These are phyloP conservation scores for Ochotona curzoniae DNA, from an alignment of 2,113 vertebrate genomes.

Conservation along the genomic window DNA sequence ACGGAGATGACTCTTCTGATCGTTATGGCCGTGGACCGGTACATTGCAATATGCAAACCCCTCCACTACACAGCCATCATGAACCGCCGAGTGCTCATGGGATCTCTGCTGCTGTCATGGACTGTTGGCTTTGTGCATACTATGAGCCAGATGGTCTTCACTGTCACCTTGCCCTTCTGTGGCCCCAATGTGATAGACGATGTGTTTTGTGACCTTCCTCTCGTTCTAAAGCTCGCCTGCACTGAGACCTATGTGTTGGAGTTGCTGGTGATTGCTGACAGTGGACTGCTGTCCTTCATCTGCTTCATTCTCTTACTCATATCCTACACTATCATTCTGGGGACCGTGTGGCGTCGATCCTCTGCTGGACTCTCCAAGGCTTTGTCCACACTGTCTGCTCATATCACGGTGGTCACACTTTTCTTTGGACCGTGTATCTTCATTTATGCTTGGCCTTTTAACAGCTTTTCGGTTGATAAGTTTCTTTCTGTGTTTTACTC, in stretches of 20 bases:
- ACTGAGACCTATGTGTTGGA: slow-evolving; percentile 54
- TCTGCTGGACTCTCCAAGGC: slow-evolving; percentile 57
- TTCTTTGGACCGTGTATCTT: slow-evolving; percentile 67
- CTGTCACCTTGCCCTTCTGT: slow-evolving; percentile 63
- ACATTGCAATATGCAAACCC: slow-evolving; percentile 68
- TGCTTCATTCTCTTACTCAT: slow-evolving; percentile 60
- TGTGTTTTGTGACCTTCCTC: slow-evolving; percentile 70
- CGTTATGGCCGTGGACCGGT: slow-evolving; percentile 64
- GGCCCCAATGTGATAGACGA: slow-evolving; percentile 61
- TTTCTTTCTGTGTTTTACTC: slow-evolving; percentile 66
- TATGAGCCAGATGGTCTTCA: slow-evolving; percentile 57
- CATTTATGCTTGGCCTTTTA: slow-evolving; percentile 52
- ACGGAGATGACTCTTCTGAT: slow-evolving; percentile 65
- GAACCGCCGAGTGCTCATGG: slow-evolving; percentile 4
- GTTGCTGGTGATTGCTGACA: slow-evolving; percentile 66
- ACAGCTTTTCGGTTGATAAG: slow-evolving; percentile 52
- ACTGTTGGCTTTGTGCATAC: slow-evolving; percentile 55
- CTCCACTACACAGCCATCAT: slow-evolving; percentile 60
- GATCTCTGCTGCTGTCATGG: slow-evolving; percentile 45
- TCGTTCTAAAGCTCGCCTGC: slow-evolving; percentile 60
- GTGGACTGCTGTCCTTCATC: slow-evolving; percentile 53
- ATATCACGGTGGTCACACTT: slow-evolving; percentile 55
- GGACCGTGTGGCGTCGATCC: slow-evolving; percentile 20
- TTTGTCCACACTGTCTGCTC: slow-evolving; percentile 65
- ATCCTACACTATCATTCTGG: slow-evolving; percentile 67